These are phyloP conservation scores for Linurgus olivaceus DNA, from an alignment of 2,797 vertebrate genomes.

Conservation along the genomic window DNA sequence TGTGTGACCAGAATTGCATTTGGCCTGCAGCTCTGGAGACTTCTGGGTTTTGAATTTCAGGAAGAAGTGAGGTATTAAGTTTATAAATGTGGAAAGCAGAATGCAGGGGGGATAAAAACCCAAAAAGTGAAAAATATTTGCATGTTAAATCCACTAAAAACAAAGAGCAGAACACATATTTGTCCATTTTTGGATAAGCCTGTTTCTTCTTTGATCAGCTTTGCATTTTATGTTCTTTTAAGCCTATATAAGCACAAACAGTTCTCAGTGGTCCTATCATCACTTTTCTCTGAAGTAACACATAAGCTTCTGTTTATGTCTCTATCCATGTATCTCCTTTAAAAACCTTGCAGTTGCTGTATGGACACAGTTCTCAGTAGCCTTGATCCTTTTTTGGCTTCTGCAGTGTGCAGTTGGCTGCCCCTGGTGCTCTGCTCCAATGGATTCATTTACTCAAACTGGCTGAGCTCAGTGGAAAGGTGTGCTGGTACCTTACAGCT, in stretches of 20 bases:
- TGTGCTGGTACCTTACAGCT: not conserved
- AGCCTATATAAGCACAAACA: not conserved
- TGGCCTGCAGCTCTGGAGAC: not conserved
- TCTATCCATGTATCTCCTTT: not conserved
- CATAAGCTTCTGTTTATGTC: not conserved
- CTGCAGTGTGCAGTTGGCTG: not conserved
- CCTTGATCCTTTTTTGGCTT: not conserved
- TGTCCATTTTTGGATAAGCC: not conserved
- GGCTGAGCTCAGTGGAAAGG: not conserved
- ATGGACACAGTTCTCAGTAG: not conserved
- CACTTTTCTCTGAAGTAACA: not conserved
- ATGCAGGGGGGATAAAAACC: fast-evolving
- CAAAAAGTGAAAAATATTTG: not conserved
- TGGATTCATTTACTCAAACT: not conserved
- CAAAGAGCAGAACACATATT: not conserved
- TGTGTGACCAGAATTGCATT: not conserved
- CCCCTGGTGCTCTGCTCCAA: not conserved
- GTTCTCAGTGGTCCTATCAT: not conserved
- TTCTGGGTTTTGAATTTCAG: not conserved
- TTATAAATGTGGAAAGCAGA: not conserved
- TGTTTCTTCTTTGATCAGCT: not conserved
- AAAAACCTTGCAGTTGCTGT: not conserved
- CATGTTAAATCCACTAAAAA: not conserved
- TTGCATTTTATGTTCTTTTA: not conserved
- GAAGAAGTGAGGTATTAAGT: not conserved